phyloP scores from a whole-genome alignment of 2,113 vertebrate genomes.

The Rhineura floridana region DNA sequence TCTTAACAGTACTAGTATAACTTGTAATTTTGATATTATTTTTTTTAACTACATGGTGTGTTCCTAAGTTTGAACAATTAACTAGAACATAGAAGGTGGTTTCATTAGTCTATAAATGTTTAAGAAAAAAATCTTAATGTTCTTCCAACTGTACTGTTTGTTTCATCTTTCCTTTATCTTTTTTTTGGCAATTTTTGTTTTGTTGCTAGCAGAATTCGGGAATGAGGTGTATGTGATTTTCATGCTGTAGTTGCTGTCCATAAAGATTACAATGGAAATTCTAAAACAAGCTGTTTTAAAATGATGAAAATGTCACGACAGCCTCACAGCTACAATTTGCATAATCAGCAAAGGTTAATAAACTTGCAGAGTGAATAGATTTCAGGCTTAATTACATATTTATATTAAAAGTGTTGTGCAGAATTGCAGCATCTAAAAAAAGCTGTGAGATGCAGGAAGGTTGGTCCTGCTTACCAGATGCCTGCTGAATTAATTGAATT shows the following conservation, averaged over 20 bases:
- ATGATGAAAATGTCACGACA: slow-evolving; percentile 50
- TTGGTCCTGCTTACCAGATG: slow-evolving; percentile 58
- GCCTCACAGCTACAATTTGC: slow-evolving; percentile 28
- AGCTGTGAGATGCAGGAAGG: slow-evolving; percentile 13
- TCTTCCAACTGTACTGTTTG: slow-evolving; percentile 3
- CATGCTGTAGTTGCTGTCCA: neutral
- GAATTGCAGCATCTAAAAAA: slow-evolving; percentile 37
- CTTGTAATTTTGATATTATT: slow-evolving; percentile 46
- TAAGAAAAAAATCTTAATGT: neutral
- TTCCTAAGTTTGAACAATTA: slow-evolving; percentile 28
- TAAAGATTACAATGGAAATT: slow-evolving; percentile 38
- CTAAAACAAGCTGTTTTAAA: slow-evolving; percentile 42
- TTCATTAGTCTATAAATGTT: slow-evolving; percentile 37
- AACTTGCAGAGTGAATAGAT: slow-evolving; percentile 43
- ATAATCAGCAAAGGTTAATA: slow-evolving; percentile 60
- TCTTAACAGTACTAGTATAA: slow-evolving; percentile 30
- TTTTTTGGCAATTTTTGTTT: slow-evolving; percentile 5
- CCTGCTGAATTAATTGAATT: slow-evolving; percentile 65
- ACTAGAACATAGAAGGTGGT: slow-evolving; percentile 42
- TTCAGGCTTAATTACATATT: slow-evolving; percentile 36
- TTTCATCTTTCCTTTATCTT: slow-evolving; percentile 11
- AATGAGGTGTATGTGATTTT: slow-evolving; percentile 31
- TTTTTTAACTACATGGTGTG: slow-evolving; percentile 37
- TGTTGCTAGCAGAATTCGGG: slow-evolving; percentile 11
- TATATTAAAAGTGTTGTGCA: slow-evolving; percentile 51